Base-by-base conservation (phyloP, 2,113 vertebrate species). In the Todiramphus chloris region DNA sequence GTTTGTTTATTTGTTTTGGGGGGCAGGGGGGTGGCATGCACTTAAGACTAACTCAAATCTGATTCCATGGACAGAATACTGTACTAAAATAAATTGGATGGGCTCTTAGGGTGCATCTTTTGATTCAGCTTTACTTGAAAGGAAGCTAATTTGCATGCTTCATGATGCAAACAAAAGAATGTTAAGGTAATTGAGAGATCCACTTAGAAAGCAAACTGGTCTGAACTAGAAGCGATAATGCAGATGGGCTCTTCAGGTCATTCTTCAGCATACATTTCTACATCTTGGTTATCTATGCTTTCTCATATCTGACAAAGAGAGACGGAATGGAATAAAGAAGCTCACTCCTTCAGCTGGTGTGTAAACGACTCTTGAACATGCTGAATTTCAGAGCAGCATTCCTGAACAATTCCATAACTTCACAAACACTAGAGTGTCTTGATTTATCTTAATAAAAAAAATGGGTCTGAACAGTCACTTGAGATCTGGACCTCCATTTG, bases 1-100 rank as follows among this genome's bases (percentile, higher is more conserved):
- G 39, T 56, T 4, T 19, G 39, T 56, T 58, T 58, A 21, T 19
- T 6, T 0, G 5, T n/a, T 31, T 18, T 0, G 5, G 30, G 20
- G 48, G 21, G 48, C 17, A 17, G 48, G 48, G 48, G 20, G 21
- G 48, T 20, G 21, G 15, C 20, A 19, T 51, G 50, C 44, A 43
- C 18, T 10, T 24, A 20, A 11, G 44, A 4, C 23, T 67, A 67
- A 2, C 23, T 53, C 20, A 17, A 10, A 11, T 7, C 4, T 53
- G 20, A 14, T 23, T 14, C 25, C 5, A 2, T 0, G 8, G 53
- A 35, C 25, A 44, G 43, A 68, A 60, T 11, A 56, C 6, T 66
- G 13, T 5, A 2, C 2, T 70, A 31, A 43, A 43, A 11, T 13
- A 53, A 56, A 33, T 0, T 35, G 59, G 17, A 10, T 15, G 48